A percentile compares a stretch with the other conserved stretches of the same genome.
phyloP scores from a whole-genome alignment of 2,888 invertebrate species.

The Eledone cirrhosa region DNA sequence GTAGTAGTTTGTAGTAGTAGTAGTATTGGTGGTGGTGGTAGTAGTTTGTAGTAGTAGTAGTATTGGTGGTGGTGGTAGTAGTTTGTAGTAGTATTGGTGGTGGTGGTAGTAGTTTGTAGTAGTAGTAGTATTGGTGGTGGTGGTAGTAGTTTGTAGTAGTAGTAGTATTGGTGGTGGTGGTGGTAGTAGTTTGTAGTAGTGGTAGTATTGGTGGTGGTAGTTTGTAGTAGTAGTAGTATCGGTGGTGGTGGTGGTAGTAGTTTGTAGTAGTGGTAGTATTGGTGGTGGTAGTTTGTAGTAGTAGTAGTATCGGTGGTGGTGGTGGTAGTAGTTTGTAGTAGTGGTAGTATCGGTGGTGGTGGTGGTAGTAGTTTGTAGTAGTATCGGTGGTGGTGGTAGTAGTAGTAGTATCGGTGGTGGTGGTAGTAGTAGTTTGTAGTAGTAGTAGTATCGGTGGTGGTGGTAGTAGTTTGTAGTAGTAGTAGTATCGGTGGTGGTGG shows the following conservation, averaged over 20 bases:
- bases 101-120: conserved; percentile 9
- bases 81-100: conserved; percentile 3
- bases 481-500: background rate
- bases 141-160: conserved; percentile 8
- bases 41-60: conserved; percentile 9
- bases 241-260: no score
- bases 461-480: no score
- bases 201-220: conserved; percentile 8
- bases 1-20: conserved; percentile 13
- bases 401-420: background rate
- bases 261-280: no score
- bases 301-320: no score
- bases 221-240: no score
- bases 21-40: conserved; percentile 8
- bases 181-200: conserved; percentile 9
- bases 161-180: conserved; percentile 8
- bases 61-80: background rate
- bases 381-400: no score
- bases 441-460: no score
- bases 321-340: no score
- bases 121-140: conserved; percentile 8
- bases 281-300: no score
- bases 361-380: no score
- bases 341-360: no score
- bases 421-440: background rate